Base-by-base conservation (phyloP, 2,113 vertebrate genomes). In the Scophthalmus maximus region DNA sequence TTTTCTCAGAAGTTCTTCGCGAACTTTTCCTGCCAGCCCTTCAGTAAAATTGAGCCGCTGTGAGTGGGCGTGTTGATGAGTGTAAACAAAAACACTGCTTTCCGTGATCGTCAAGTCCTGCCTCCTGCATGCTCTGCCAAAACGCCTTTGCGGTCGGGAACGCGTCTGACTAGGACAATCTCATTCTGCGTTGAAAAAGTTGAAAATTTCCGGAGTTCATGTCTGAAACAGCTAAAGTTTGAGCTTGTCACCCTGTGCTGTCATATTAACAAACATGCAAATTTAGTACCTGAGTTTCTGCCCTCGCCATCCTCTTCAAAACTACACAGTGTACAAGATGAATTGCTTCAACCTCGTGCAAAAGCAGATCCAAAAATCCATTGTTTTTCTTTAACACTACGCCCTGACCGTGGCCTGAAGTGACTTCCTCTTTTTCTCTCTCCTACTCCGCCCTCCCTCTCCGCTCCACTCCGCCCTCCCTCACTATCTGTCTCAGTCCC, bases 351-450 rank as follows among this genome's bases (percentile, higher is more conserved):
- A 64, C 74, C 44, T 73, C 50, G 32, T 71, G 25, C 66, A 47
- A 40, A 55, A n/a, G 55, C 12, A 68, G 52, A 73, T 82, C 59
- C 50, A 52, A 52, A 69, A 76, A 59, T 47, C 46, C 25, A 74
- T 76, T 38, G 23, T 83, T 81, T 86, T 76, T 77, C 34, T 76
- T 76, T 70, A 73, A 67, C 64, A 17, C 58, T 17, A 29, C 23
- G 10, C 76, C 83, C 60, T 70, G 87, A 88, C 81, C 49, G 5
- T 73, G 76, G 71, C 79, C 64, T 74, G 51, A 80, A 72, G 68
- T 89, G 62, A 80, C 83, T 79, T 44, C 64, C 58, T 22, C 50
- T 68, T 78, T 68, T 78, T 80, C 49, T 76, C 29, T 65, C 32
- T 71, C 22, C 56, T 51, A 29, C 30, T n/a, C n/a, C n/a, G n/a